Evolutionary conservation across 2,888 invertebrate genomes (phyloP).

Genomic region (Stenolophus ochropezus): DNA sequence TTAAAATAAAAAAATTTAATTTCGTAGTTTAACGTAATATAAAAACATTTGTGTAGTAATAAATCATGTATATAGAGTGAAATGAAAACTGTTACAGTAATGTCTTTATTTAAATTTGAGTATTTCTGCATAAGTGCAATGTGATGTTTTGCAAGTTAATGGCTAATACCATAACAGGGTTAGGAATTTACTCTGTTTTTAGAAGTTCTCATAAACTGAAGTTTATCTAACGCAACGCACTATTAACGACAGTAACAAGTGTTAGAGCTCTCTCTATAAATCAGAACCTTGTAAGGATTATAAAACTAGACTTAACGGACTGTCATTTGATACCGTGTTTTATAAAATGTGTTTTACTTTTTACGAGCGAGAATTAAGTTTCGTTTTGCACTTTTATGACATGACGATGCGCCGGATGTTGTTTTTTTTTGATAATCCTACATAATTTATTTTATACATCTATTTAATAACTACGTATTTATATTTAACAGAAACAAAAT

Average conservation of each 20-base stretch:
- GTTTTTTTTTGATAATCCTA: too few species aligned
- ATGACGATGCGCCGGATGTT: too few species aligned
- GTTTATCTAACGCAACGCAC: not conserved
- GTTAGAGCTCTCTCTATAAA: not conserved
- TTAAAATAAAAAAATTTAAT: not conserved
- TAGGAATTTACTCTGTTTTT: conserved; percentile 6
- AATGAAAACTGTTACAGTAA: not conserved
- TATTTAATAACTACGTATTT: too few species aligned
- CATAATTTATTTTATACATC: too few species aligned
- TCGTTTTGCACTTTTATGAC: not conserved
- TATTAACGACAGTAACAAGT: not conserved
- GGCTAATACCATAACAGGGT: conserved; percentile 11
- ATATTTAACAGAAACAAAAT: too few species aligned
- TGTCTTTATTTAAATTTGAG: conserved; percentile 6
- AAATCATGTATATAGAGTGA: not conserved
- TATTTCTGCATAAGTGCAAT: conserved; percentile 2
- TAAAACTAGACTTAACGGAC: not conserved
- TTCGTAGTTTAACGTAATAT: not conserved
- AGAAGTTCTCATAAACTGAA: not conserved
- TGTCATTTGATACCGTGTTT: not conserved
- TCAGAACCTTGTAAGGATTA: not conserved
- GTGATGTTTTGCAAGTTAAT: conserved; percentile 9
- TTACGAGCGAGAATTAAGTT: not conserved
- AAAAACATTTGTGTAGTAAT: not conserved
- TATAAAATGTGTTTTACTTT: not conserved